phyloP scores from a whole-genome alignment of 2,113 vertebrate genomes.

The Antechinus flavipes region DNA sequence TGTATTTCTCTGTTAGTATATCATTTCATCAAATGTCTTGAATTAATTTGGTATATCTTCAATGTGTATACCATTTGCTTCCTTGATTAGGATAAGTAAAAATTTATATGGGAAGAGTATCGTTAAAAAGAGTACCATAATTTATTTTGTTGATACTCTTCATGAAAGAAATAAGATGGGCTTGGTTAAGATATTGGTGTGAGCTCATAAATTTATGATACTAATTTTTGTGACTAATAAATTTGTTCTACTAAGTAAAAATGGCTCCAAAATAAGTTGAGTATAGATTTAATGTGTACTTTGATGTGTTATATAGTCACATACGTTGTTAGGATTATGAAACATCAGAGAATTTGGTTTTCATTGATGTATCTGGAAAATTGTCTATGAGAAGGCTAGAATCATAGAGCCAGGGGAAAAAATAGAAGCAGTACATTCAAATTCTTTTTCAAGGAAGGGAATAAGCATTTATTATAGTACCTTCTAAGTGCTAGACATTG shows the following conservation, averaged over 20 bases:
- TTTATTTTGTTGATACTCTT: slow-evolving; percentile 16
- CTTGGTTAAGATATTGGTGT: slow-evolving; percentile 34
- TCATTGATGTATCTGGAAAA: neutral
- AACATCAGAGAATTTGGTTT: slow-evolving; percentile 9
- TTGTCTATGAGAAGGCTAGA: neutral
- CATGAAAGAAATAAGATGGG: slow-evolving; percentile 24
- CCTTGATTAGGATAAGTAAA: slow-evolving; percentile 11
- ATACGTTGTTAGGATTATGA: neutral
- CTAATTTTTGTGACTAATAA: too few species aligned
- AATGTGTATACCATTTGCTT: slow-evolving; percentile 29
- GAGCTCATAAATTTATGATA: slow-evolving; percentile 12
- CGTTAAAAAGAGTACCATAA: neutral
- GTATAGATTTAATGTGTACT: slow-evolving; percentile 13
- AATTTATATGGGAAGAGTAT: neutral
- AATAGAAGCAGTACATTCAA: slow-evolving; percentile 4
- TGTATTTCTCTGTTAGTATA: slow-evolving; percentile 35
- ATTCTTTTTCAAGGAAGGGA: neutral
- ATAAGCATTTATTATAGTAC: too few species aligned
- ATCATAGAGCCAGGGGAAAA: neutral
- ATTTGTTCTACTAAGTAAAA: too few species aligned
- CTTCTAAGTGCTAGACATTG: too few species aligned
- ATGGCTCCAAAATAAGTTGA: slow-evolving; percentile 24
- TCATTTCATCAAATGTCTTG: slow-evolving; percentile 12
- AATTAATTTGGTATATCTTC: slow-evolving; percentile 38
- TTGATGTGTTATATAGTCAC: neutral